A percentile compares a stretch with the other conserved stretches of the same genome.
phyloP scores from a whole-genome alignment of 2,113 vertebrate genomes.

The Proterorhinus semilunaris region DNA sequence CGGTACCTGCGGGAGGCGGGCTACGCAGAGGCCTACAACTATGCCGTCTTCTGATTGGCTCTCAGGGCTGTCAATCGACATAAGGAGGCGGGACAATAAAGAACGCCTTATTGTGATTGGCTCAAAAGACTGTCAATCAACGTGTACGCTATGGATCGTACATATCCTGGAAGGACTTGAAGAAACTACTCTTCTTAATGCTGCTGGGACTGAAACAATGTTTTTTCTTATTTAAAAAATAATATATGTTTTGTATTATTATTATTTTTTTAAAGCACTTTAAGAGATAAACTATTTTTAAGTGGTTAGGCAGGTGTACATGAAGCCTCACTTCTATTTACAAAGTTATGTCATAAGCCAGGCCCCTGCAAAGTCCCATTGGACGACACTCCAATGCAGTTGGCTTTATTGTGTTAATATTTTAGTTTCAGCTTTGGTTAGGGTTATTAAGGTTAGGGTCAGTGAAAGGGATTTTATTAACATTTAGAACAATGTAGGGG shows the following conservation, averaged over 20 bases:
- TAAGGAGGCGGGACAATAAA: slow-evolving; percentile 62
- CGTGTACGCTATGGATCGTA: neutral
- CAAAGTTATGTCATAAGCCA: neutral
- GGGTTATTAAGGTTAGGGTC: too few relatives aligned
- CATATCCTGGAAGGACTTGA: neutral
- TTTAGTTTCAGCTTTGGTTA: too few relatives aligned
- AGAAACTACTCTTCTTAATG: neutral
- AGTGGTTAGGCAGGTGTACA: neutral
- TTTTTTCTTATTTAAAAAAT: slow-evolving; percentile 10
- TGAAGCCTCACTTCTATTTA: too few relatives aligned
- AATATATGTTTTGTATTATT: slow-evolving; percentile 44
- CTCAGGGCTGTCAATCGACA: neutral
- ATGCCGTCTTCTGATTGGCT: slow-evolving; percentile 64
- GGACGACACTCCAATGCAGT: too few relatives aligned
- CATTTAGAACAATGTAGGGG: too few relatives aligned
- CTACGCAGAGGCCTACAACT: slow-evolving; percentile 55
- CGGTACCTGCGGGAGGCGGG: slow-evolving; percentile 74
- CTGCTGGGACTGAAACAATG: neutral
- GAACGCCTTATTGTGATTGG: slow-evolving; percentile 63
- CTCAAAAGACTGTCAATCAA: neutral
- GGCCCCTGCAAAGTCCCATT: too few relatives aligned
- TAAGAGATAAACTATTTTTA: neutral
- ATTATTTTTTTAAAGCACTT: neutral
- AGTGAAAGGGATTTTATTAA: too few relatives aligned
- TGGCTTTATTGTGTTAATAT: too few relatives aligned